These are phyloP conservation scores for Plectropomus leopardus DNA, from an alignment of 2,113 vertebrate species.

Conservation along the genomic window DNA sequence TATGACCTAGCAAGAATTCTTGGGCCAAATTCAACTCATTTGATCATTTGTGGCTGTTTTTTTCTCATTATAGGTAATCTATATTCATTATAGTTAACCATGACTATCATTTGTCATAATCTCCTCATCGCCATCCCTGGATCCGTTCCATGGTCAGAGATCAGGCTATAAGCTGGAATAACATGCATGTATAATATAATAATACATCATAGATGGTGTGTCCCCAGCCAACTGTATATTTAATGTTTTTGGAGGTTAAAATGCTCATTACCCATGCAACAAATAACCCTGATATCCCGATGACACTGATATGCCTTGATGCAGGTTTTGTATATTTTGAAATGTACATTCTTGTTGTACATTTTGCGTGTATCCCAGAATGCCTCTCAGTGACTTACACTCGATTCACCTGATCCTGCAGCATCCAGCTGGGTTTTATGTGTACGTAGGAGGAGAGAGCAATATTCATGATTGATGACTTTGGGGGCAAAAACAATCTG, in stretches of 20 bases:
- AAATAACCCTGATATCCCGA: conserved; percentile 1
- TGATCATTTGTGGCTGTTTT: conserved; percentile 42
- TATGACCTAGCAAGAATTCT: conserved; percentile 9
- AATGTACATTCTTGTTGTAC: background rate
- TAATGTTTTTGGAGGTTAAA: conserved; percentile 24
- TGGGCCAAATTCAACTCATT: conserved; percentile 17
- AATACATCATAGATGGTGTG: background rate
- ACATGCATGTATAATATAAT: background rate
- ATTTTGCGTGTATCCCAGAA: background rate
- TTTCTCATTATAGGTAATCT: conserved; percentile 44
- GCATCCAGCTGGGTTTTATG: conserved; percentile 43
- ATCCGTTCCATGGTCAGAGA: conserved; percentile 52
- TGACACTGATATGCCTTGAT: background rate
- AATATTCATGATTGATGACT: conserved; percentile 71
- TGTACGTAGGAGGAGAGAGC: conserved; percentile 39
- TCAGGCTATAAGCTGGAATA: conserved; percentile 42
- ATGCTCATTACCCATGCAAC: conserved; percentile 4
- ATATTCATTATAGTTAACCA: conserved; percentile 52
- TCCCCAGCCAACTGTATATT: background rate
- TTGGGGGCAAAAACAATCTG: conserved; percentile 15
- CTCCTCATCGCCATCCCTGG: conserved; percentile 6
- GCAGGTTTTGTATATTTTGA: background rate
- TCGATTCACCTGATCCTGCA: conserved; percentile 45
- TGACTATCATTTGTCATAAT: conserved; percentile 61
- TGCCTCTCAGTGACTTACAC: conserved; percentile 13